Percentiles rank a stretch among this genome's conserved stretches.
Evolutionary conservation across 1,140 invertebrate genomes (phyloP).

Genomic region (Reticulitermes speratus): DNA sequence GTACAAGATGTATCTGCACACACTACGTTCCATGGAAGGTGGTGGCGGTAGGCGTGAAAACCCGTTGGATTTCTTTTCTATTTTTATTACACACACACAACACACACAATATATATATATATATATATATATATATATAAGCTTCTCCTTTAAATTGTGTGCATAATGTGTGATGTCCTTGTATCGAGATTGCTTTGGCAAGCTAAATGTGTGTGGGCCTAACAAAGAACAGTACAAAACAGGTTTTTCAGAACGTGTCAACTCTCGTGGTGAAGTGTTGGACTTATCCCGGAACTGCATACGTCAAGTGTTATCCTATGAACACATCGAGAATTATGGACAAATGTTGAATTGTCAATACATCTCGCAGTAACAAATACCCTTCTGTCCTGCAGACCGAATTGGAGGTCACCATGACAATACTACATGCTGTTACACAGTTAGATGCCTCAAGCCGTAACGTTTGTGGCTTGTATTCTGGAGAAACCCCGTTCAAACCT

Average conservation of each 20-base stretch:
- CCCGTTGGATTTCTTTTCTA: not conserved
- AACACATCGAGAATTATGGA: too few species aligned
- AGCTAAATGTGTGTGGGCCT: not conserved
- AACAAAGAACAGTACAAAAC: too few species aligned
- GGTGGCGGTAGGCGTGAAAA: not conserved
- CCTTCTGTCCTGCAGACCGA: not conserved
- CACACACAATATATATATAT: too few species aligned
- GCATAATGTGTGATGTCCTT: not conserved
- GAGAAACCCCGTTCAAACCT: too few species aligned
- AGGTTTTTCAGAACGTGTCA: too few species aligned
- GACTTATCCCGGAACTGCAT: not conserved
- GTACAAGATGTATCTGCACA: not conserved
- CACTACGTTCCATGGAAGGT: not conserved
- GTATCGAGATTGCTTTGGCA: not conserved
- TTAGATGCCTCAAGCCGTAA: too few species aligned
- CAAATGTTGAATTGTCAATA: not conserved
- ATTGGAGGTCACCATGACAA: too few species aligned
- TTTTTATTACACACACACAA: too few species aligned
- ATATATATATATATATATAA: not conserved
- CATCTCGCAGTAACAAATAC: not conserved
- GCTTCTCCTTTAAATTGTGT: not conserved
- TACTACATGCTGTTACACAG: too few species aligned
- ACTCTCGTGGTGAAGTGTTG: too few species aligned
- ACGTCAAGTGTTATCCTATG: too few species aligned
- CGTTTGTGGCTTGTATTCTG: too few species aligned